Base-by-base conservation (phyloP, 64 coral and sea anemone species). In the Porites australiensis region DNA sequence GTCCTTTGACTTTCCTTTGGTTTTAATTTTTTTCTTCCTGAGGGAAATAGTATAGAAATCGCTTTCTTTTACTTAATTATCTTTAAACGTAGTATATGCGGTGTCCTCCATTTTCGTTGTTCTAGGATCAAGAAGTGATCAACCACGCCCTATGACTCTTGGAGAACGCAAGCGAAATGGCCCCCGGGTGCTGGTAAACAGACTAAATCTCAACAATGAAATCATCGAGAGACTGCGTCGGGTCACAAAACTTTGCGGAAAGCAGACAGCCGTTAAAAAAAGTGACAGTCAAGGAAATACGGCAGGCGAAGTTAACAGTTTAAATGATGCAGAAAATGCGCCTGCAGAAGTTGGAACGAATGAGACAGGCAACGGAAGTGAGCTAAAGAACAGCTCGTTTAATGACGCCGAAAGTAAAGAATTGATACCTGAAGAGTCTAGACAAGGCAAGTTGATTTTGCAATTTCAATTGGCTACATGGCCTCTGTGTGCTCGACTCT, bases 191-290 rank as follows among this genome's bases (percentile, higher is more conserved):
- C 63, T 84, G 62, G 44, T 84, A 9, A 67, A 84, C 58, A 67
- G 23, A 69, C 61, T 84, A 46, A 64, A 64, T 60, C 4, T 82
- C 13, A 69, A 68, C 20, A 13, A 84, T 49, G 63, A 84, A 44
- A 10, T 84, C 63, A 50, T 67, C 18, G 81, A 68, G 62, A 84
- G 63, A 68, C 3, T 84, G 9, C 81, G 81, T 13, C 81, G 81
- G 44, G 9, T 69, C 18, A 52, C 81, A 11, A 69, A 65, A 63
- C 19, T 19, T 0, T 67, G 45, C 13, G 81, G 81, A 50, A 65
- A 84, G 48, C 3, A 51, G 44, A 9, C 11, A 5, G 13, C 63
- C 15, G 44, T 46, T 13, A 47, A 64, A n/a, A 84, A 69, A 21
- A 10, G 15, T 3, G 6, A 50, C 9, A 49, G 61, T 52, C 16